These are phyloP conservation scores for Equus quagga DNA, from an alignment of 2,113 vertebrate genomes.

Conservation along the genomic window DNA sequence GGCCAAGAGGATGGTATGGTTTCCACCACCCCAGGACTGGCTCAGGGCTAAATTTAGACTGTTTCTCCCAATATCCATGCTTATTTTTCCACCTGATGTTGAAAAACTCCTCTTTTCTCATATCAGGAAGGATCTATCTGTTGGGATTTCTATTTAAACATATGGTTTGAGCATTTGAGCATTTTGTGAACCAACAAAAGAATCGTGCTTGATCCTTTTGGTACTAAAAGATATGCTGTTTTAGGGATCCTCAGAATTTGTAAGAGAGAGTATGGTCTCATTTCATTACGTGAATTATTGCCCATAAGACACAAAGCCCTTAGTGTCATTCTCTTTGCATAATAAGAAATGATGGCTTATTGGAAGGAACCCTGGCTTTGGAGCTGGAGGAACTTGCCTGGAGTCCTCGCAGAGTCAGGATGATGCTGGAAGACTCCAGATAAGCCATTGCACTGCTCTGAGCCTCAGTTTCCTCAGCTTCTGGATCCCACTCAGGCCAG, in stretches of 20 bases:
- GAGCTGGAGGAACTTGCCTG: not conserved
- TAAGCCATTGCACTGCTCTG: rapidly evolving
- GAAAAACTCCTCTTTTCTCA: not conserved
- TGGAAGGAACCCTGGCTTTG: not conserved
- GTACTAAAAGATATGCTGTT: not conserved
- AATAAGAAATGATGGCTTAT: not conserved
- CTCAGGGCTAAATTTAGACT: not conserved
- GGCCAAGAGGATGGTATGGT: not conserved
- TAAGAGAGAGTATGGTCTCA: not conserved
- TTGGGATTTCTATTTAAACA: conserved; percentile 34
- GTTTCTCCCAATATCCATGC: not conserved
- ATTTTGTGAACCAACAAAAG: conserved; percentile 44
- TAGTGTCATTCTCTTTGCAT: not conserved
- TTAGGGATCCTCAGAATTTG: not conserved
- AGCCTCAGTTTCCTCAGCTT: not conserved
- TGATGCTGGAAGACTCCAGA: not conserved
- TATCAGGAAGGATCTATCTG: not conserved
- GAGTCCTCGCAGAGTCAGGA: not conserved
- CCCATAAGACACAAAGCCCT: not conserved
- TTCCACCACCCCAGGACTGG: not conserved
- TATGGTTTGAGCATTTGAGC: conserved; percentile 34
- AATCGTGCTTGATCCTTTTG: not conserved
- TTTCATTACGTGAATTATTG: not conserved
- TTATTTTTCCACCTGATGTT: conserved; percentile 40
- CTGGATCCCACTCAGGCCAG: not conserved